Conservation (phyloP, 2,888 invertebrate species). For the Acronicta leporina region DNA sequence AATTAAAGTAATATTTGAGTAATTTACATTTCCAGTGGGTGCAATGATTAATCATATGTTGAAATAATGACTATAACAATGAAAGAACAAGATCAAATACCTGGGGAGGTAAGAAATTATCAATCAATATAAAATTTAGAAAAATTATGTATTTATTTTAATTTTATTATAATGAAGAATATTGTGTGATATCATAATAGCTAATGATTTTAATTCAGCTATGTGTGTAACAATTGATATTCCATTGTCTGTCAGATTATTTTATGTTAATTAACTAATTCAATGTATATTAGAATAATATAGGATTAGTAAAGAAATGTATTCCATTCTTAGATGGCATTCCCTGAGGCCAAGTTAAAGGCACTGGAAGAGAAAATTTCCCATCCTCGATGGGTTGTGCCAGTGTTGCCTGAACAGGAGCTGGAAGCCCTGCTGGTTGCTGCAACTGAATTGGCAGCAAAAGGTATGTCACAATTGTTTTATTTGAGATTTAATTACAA, state of each 20-base stretch:
- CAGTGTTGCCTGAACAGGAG: conserved; percentile 98
- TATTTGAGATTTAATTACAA: neutral
- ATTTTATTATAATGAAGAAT: too few species aligned
- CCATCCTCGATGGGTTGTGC: conserved; percentile 98
- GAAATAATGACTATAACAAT: conserved; percentile 88
- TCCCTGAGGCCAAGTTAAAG: conserved; percentile 96
- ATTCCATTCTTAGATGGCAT: conserved; percentile 83
- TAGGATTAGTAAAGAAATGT: neutral
- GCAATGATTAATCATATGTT: conserved; percentile 81
- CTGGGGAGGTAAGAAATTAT: conserved; percentile 82
- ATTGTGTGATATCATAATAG: too few species aligned
- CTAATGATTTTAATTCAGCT: too few species aligned
- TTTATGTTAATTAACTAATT: too few species aligned
- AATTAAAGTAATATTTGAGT: too few species aligned
- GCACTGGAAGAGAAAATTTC: conserved; percentile 98
- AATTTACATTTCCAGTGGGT: conserved; percentile 65
- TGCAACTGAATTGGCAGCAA: conserved; percentile 95
- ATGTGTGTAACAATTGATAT: too few species aligned
- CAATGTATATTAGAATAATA: too few species aligned
- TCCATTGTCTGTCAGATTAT: too few species aligned
- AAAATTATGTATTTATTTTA: too few species aligned
- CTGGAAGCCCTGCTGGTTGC: conserved; percentile 96
- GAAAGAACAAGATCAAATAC: conserved; percentile 87
- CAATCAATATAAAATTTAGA: neutral
- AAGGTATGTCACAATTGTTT: conserved; percentile 87